phyloP scores from a whole-genome alignment of 2,113 vertebrate genomes.

The Ctenodactylus gundi region DNA sequence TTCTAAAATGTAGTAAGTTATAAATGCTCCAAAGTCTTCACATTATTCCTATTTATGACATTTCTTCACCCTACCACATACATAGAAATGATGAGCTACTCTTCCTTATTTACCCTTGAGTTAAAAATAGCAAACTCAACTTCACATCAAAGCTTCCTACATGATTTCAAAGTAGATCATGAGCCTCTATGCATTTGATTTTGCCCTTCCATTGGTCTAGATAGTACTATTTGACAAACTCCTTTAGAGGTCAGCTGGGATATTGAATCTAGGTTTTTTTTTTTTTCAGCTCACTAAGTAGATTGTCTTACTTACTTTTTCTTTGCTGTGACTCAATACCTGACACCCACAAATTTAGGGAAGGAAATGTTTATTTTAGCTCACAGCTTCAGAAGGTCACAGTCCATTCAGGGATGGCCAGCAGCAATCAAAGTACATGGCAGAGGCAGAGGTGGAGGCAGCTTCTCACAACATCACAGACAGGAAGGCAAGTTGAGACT shows the following conservation, averaged over 20 bases:
- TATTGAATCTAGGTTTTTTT: neutral
- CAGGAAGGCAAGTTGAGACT: too few species aligned
- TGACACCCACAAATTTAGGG: too few species aligned
- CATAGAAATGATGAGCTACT: neutral
- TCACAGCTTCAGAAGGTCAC: too few species aligned
- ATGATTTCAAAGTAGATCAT: neutral
- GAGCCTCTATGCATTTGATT: neutral
- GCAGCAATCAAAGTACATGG: too few species aligned
- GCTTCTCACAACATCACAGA: too few species aligned
- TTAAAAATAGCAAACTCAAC: neutral
- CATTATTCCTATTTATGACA: neutral
- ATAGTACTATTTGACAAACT: neutral
- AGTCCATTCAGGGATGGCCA: too few species aligned
- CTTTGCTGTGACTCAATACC: too few species aligned
- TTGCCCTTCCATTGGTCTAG: neutral
- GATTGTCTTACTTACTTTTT: too few species aligned
- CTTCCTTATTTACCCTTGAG: neutral
- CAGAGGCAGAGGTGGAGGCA: too few species aligned
- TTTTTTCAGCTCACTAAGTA: neutral
- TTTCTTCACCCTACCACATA: neutral
- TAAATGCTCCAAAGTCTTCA: neutral
- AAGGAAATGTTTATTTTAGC: too few species aligned
- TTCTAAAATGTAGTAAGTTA: neutral
- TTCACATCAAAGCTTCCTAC: neutral
- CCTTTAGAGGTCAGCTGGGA: neutral